These are phyloP conservation scores for Phasia obesa DNA, from an alignment of 2,888 invertebrate species.

Conservation along the genomic window DNA sequence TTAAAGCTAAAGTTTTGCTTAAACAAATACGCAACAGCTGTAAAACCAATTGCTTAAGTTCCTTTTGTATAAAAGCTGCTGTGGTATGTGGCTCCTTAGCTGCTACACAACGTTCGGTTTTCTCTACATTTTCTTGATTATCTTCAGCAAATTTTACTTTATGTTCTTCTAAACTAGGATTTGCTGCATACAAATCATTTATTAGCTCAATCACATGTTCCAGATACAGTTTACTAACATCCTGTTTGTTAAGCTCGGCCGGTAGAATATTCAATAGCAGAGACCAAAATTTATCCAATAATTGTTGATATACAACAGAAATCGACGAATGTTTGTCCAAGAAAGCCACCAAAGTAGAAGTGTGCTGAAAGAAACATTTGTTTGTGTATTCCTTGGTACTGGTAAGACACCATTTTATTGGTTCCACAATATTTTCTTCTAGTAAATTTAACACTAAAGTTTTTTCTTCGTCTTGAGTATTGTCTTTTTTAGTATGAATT, in stretches of 20 bases:
- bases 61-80: constrained; percentile 76
- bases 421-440: constrained; percentile 78
- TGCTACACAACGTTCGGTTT: constrained; percentile 4
- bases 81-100: constrained; percentile 61
- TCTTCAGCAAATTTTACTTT: constrained; percentile 84
- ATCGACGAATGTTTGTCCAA: constrained; percentile 83
- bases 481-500: constrained; percentile 78
- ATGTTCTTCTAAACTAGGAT: constrained; percentile 82
- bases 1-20: constrained; percentile 83
- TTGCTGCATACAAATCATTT: constrained; percentile 76
- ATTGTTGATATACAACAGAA: constrained; percentile 75
- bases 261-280: constrained; percentile 75
- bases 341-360: constrained; percentile 84
- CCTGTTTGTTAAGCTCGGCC: constrained; percentile 72
- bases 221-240: constrained; percentile 74
- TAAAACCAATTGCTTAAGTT: constrained; percentile 77
- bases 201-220: constrained; percentile 83
- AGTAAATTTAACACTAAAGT: constrained; percentile 73
- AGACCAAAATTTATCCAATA: constrained; percentile 78
- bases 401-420: constrained; percentile 83
- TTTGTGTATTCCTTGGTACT: constrained; percentile 79
- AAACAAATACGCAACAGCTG: constrained; percentile 83
- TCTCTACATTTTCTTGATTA: background rate
- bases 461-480: constrained; percentile 42
- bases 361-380: constrained; percentile 83